Evolutionary conservation across 2,797 vertebrate species (phyloP).

Genomic region (Onychomys arenicola): DNA sequence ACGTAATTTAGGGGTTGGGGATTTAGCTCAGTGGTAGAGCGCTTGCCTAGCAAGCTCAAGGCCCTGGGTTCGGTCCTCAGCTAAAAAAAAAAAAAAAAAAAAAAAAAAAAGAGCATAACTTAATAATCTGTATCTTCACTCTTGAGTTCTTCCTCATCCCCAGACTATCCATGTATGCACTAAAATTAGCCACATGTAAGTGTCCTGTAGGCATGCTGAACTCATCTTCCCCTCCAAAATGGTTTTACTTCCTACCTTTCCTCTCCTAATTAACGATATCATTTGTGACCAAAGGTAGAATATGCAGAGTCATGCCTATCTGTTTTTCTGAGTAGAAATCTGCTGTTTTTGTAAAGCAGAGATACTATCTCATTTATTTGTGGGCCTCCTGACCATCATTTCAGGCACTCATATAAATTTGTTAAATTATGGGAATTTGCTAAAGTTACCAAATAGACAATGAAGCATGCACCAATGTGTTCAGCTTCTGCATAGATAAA

Average conservation of each 20-base stretch:
- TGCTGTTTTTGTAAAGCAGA: conserved; percentile 13
- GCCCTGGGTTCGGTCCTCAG: too few species aligned
- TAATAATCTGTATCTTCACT: neutral
- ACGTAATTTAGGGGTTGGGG: too few species aligned
- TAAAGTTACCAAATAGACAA: conserved; percentile 36
- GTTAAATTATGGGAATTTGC: conserved; percentile 38
- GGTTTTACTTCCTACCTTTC: neutral
- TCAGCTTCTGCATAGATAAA: conserved; percentile 21
- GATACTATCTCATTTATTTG: conserved; percentile 36
- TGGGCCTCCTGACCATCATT: neutral
- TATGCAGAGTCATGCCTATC: neutral
- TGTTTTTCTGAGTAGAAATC: conserved; percentile 30
- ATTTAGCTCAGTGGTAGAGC: too few species aligned
- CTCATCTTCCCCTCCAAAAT: conserved; percentile 12
- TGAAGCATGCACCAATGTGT: conserved; percentile 43
- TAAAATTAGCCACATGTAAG: neutral
- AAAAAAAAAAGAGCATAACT: neutral
- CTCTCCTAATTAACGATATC: neutral
- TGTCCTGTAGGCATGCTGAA: neutral
- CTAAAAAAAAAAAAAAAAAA: too few species aligned
- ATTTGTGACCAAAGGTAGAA: conserved; percentile 10
- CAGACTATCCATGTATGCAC: neutral
- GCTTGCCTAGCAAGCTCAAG: too few species aligned
- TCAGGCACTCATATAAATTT: neutral
- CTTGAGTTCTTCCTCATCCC: neutral